Conservation (phyloP, 1,140 invertebrate genomes). For the Drosophila orosa region DNA sequence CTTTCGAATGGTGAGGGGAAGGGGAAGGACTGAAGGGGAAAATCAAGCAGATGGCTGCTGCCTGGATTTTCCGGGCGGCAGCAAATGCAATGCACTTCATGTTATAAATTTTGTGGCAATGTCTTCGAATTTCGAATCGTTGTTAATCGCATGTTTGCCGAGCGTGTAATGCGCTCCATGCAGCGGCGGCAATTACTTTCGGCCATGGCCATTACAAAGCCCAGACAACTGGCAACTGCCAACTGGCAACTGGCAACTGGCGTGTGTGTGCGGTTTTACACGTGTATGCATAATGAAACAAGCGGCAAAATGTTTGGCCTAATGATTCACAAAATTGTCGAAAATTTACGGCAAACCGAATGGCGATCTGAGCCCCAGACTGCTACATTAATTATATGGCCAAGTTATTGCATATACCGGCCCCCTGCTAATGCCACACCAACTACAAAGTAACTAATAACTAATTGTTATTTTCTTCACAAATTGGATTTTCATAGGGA, state of each 20-base stretch:
- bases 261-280: constrained; percentile 20
- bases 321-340: constrained; percentile 79
- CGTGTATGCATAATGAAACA: constrained; percentile 67
- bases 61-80: constrained; percentile 45
- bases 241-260: background rate
- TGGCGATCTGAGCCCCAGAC: constrained; percentile 10
- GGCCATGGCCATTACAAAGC: constrained; percentile 46
- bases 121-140: constrained; percentile 74
- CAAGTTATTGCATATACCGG: constrained; percentile 66
- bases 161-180: constrained; percentile 80
- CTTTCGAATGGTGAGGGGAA: constrained; percentile 14
- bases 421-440: constrained; percentile 41
- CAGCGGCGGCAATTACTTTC: constrained; percentile 77
- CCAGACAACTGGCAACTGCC: constrained; percentile 33
- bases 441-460: constrained; percentile 37
- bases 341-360: constrained; percentile 63
- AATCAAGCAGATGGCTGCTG: constrained; percentile 61
- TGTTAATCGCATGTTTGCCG: constrained; percentile 82
- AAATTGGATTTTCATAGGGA: constrained; percentile 76
- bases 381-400: constrained; percentile 56
- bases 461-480: constrained; percentile 77
- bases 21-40: constrained; percentile 18
- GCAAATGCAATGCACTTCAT: constrained; percentile 69
- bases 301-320: constrained; percentile 76
- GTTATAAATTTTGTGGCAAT: constrained; percentile 81